Base-by-base conservation (phyloP, 2,113 vertebrate genomes). In the Grammomys surdaster region DNA sequence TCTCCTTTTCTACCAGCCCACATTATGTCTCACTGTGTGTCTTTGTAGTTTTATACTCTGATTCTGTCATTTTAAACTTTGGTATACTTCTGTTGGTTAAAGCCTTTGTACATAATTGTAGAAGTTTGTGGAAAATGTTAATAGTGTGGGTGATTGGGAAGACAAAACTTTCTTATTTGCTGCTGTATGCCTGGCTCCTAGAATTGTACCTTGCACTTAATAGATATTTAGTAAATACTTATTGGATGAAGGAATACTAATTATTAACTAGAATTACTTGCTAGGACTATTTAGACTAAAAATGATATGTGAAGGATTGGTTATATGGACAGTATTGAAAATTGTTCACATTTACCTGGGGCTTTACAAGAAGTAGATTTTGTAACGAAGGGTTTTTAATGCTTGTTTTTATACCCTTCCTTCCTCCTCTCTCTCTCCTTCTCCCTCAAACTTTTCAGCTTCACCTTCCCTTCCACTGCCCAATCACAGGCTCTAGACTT, bases 331-430 rank as follows among this genome's bases (percentile, higher is more conserved):
- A 90, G 26, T 77, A n/a, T 82, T 94, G 54, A 54, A 13, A 90
- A 19, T 85, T 88, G 10, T 36, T 69, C 10, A 81, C 48, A 65
- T 76, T 92, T 33, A 90, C 26, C 70, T 40, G 22, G 40, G 56
- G 24, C 65, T 96, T 93, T 81, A 90, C 67, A 88, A 93, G 8
- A 82, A 87, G 70, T 11, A 65, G 24, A 26, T 73, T 90, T 90
- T n/a, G 58, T 20, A 85, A 16, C 85, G 67, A 95, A 96, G 54
- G 13, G 82, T 95, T 95, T 77, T 54, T 73, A 54, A 54, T 33
- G 8, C 54, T 78, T 86, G 40, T 89, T 24, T 12, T 56, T 72
- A 6, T 81, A 0, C 63, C 60, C 26, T 65, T 65, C 63, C 63
- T 65, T 51, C 10, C 51, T 51, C 10, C 51, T 51, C 51, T 51